Base-by-base conservation (phyloP, 1,140 invertebrate species). In the Cyphomyrmex costatus region DNA sequence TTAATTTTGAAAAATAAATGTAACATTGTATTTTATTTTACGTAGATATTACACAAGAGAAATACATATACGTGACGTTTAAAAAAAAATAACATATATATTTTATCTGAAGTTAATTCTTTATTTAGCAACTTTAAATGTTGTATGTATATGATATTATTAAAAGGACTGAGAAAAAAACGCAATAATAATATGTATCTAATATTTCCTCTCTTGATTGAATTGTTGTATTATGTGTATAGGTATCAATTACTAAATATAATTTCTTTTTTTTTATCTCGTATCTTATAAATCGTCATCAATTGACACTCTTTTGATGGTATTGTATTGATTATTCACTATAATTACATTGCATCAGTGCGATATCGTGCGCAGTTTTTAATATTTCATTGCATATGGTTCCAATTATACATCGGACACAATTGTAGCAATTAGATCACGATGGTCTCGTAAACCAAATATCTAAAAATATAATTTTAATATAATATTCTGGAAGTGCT, bases 391-490 rank as follows among this genome's bases (percentile, higher is more conserved):
- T 1, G 16, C 53, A 49, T n/a, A n/a, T 2, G 5, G 49, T 63
- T 78, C 19, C 3, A 12, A 78, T 78, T 58, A 36, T 36, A 58
- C 4, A 36, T 1, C n/a, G 3, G 24, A 61, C 19, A 77, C 33
- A 77, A 46, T 77, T 14, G 10, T 60, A 10, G 16, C 0, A 3
- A 27, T 79, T 14, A 33, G 14, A 61, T 68, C 19, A 53, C 4
- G 24, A 4, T 60, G 74, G 2, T 61, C 5, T 8, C 27, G 14
- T 80, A 70, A n/a, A 70, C 49, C 78, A 49, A 42, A 79, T 68
- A 66, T 79, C 14, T 24, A 79, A 51, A 19, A 70, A 70, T 80
- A 70, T 30, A 19, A 53, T 70, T 68, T 80, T 42, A 80, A 70
- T 80, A 56, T 46, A 4, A 19, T 68, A 79, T 14, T 79, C n/a